Base-by-base conservation (phyloP, 1,140 invertebrate species). In the Ephestia elutella region DNA sequence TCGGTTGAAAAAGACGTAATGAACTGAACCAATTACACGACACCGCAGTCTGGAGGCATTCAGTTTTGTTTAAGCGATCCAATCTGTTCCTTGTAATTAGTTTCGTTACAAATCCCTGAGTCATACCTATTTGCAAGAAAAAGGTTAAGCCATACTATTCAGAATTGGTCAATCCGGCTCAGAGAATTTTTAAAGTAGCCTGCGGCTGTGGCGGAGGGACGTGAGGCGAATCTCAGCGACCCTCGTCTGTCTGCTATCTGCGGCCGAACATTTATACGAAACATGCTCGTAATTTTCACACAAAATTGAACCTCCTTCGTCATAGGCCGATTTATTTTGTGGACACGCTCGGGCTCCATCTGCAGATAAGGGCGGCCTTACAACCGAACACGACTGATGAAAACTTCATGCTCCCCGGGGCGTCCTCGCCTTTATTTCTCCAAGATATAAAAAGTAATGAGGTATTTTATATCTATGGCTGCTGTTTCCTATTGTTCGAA, bases 391-490 rank as follows among this genome's bases (percentile, higher is more conserved):
- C 63, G 63, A 61, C 59, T 73, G 68, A 75, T 73, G 72, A 71
- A 78, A 77, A 72, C 61, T 77, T 66, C 35, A 55, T 64, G 57
- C 59, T 71, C 74, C 73, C 72, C 38, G 54, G 65, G 73, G 73
- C 56, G 62, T 56, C 59, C 60, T 61, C 59, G 62, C 62, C 67
- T 72, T 78, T 79, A 73, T 75, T 80, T 77, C 63, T 64, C 57
- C 60, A 70, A 73, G 74, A 74, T 74, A 73, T 81, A 76, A 81
- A 79, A 74, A 76, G 70, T 77, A 81, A 80, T 72, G 75, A 79
- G 72, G 68, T 79, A 79, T 79, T 81, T 77, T 76, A 80, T 78
- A 60, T 77, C 59, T 66, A 64, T 63, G 60, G 73, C 70, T 70
- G 59, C 65, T 74, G 67, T 54, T 53, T 69, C 71, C 70, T 70